Base-by-base conservation (phyloP, 2,797 vertebrate species). In the Paguma larvata region DNA sequence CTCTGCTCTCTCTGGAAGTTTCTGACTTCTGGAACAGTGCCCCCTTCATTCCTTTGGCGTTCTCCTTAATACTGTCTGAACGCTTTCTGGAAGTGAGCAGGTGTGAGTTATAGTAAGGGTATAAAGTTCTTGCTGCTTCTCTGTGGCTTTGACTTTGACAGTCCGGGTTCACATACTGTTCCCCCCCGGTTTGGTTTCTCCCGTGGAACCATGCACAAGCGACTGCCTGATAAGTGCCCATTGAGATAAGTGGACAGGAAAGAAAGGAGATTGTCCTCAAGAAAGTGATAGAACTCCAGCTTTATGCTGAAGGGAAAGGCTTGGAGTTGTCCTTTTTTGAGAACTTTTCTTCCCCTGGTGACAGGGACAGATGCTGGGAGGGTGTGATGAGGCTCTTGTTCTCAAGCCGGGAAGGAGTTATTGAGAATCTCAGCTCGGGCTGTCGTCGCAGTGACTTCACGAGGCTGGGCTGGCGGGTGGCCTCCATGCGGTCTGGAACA, bases 41-140 rank as follows among this genome's bases (percentile, higher is more conserved):
- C 16, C 4, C 18, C 87, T 18, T 16, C 5, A 2, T 56, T 32
- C n/a, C 14, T 41, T 12, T 0, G 0, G 18, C 7, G 3, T 25
- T 59, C 27, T 67, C 19, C 27, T 80, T 67, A 38, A 2, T 27
- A 6, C 30, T 18, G 3, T 48, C 32, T 15, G n/a, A 32, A 13
- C 32, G 11, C 25, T 67, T 41, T 59, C 41, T 77, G 38, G 21
- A 53, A 18, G 18, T 0, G 2, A 41, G 56, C 16, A 59, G 41
- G 32, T 48, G 21, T 78, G 63, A 32, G 12, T 41, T 87, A 18
- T 21, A 92, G 34, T 46, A 15, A 75, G 34, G 16, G 21, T 27
- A 2, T 11, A 13, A 82, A 30, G 46, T 34, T 15, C 56, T 46
- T 38, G 2, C 44, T 78, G 85, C 46, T 18, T 51, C 38, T 41